phyloP scores from a whole-genome alignment of 1,140 invertebrate species.

The Drosophila leontia region DNA sequence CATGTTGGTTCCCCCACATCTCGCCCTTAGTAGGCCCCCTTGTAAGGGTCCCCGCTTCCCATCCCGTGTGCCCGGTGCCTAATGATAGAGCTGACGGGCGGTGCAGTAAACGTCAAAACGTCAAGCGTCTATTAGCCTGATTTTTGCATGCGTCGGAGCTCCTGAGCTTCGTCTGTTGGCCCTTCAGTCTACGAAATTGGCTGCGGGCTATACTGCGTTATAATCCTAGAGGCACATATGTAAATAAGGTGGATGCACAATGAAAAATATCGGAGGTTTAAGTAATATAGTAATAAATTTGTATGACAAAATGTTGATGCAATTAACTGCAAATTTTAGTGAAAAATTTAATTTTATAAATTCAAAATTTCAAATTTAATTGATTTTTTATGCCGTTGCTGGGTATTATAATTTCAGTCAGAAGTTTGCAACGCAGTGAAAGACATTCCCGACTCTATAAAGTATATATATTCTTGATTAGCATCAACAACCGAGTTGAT shows the following conservation, averaged over 20 bases:
- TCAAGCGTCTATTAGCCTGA: constrained; percentile 81
- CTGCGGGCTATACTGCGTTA: constrained; percentile 43
- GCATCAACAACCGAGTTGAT: no score
- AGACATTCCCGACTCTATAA: no score
- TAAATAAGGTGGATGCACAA: constrained; percentile 37
- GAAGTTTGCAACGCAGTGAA: no score
- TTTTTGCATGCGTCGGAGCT: constrained; percentile 48
- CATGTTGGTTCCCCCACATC: constrained; percentile 57
- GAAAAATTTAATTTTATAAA: neutral
- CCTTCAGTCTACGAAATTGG: constrained; percentile 36
- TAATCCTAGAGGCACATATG: constrained; percentile 44
- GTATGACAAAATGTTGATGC: neutral
- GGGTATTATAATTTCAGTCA: no score
- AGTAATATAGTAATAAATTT: neutral
- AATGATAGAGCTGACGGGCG: constrained; percentile 68
- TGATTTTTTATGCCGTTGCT: no score
- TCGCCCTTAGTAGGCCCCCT: constrained; percentile 6
- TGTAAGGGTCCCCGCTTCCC: neutral
- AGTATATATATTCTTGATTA: no score
- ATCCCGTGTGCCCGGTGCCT: constrained; percentile 27
- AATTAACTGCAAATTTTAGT: neutral
- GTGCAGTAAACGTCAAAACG: constrained; percentile 78
- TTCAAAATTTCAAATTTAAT: no score
- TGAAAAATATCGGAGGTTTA: neutral
- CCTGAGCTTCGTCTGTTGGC: constrained; percentile 22